A percentile compares a stretch with the other conserved stretches of the same genome.
Evolutionary conservation across 2,113 vertebrate species (phyloP).

Genomic region (Oryzias woworae): DNA sequence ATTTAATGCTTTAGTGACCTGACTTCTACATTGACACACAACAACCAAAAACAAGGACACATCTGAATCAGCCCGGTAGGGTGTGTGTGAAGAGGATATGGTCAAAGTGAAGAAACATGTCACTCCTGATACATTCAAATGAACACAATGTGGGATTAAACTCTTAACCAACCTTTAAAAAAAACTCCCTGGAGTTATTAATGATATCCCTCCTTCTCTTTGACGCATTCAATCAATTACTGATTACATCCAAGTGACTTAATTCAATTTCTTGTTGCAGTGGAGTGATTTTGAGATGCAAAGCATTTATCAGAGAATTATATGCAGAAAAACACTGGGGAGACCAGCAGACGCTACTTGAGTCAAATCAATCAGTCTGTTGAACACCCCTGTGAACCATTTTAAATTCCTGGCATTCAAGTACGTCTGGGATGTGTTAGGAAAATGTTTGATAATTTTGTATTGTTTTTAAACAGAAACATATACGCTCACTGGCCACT

Average conservation of each 20-base stretch:
- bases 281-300: constrained; percentile 65
- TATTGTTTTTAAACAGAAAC: not conserved
- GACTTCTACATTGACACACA: constrained; percentile 50
- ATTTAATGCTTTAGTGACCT: constrained; percentile 69
- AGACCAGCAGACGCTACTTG: constrained; percentile 62
- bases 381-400: constrained; percentile 41
- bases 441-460: not conserved
- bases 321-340: constrained; percentile 63
- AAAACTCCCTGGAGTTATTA: constrained; percentile 56
- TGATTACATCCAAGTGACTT: constrained; percentile 78
- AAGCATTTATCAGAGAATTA: constrained; percentile 77
- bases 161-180: constrained; percentile 37
- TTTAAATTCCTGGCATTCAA: constrained; percentile 37
- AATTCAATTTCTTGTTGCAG: constrained; percentile 73
- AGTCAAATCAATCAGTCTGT: constrained; percentile 72
- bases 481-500: not conserved
- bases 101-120: constrained; percentile 51
- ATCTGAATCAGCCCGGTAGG: constrained; percentile 37
- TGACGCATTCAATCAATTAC: constrained; percentile 77
- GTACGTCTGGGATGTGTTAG: constrained; percentile 23
- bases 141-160: constrained; percentile 55
- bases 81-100: constrained; percentile 40
- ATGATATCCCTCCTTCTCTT: constrained; percentile 45
- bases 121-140: constrained; percentile 27
- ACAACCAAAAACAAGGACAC: constrained; percentile 36